Evolutionary conservation across 2,797 vertebrate genomes (phyloP).

Genomic region (Dicrostonyx torquatus): DNA sequence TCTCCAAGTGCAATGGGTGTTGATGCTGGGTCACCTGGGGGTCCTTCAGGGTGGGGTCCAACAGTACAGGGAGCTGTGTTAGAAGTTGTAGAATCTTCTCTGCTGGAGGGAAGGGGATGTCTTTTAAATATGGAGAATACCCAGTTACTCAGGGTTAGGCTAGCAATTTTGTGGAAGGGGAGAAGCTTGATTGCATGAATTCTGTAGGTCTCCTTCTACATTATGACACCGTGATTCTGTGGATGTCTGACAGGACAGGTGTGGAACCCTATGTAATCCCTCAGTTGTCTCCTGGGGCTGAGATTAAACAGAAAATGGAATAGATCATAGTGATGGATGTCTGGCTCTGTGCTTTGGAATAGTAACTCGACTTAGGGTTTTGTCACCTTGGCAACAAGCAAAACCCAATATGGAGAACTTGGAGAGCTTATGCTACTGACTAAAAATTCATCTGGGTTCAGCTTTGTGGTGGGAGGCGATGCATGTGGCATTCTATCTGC

Average conservation of each 20-base stretch:
- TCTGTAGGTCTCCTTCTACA: background rate
- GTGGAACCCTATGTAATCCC: constrained; percentile 30
- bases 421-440: constrained; percentile 44
- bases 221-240: constrained; percentile 38
- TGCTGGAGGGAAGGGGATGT: background rate
- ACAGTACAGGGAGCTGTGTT: background rate
- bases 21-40: background rate
- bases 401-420: constrained; percentile 19
- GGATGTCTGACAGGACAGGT: constrained; percentile 41
- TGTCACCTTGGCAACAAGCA: constrained; percentile 76
- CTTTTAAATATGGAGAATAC: background rate
- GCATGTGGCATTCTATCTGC: constrained; percentile 54
- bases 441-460: constrained; percentile 67
- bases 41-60: background rate
- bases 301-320: constrained; percentile 68
- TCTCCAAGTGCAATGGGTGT: background rate
- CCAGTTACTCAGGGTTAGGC: background rate
- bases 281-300: constrained; percentile 57
- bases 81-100: background rate
- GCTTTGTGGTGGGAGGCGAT: constrained; percentile 28
- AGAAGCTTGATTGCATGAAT: background rate
- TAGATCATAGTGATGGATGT: constrained; percentile 45
- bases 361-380: constrained; percentile 61
- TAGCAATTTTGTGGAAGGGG: background rate
- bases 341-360: constrained; percentile 66